Base-by-base conservation (phyloP, 2,888 invertebrate genomes). In the Scotopteryx bipunctaria region DNA sequence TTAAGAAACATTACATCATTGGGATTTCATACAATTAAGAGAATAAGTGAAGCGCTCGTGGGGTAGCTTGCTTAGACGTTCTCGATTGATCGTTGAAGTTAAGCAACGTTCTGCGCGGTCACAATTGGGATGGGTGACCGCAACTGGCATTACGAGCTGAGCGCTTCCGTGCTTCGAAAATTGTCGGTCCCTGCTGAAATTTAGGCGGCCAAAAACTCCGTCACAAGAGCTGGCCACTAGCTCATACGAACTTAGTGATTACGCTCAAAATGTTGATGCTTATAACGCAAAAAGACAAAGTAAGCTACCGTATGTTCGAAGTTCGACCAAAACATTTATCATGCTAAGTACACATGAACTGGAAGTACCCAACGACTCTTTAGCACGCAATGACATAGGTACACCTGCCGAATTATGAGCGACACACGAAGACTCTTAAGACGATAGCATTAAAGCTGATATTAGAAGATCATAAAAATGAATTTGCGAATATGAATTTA, bases 401-500 rank as follows among this genome's bases (percentile, higher is more conserved):
- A 57, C 59, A 61, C 57, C 64, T 63, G 63, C 57, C 60, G 38
- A 67, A 66, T 52, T 53, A 17, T 11, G 11, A 27, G 48, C 36
- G 43, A 27, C 25, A 21, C 8, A 23, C 27, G 41, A 25, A 13
- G 8, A 25, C 38, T 15, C 47, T 45, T n/a, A 29, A 42, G 5
- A 9, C 6, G 8, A 25, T 9, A 8, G 32, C 1, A 5, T 23
- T 55, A 62, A 41, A 46, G 55, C 49, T 35, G 16, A 48, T 15
- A 27, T 48, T 48, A 0, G 42, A 1, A 41, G 29, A 29, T 21
- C 32, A 37, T 27, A 23, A 40, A 23, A 21, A 44, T 41, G 45
- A 19, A 35, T 46, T 46, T 32, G 49, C 57, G 33, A 72, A 62
- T 63, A 52, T 67, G 62, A 60, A 60, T 67, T 63, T 63, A 77